Base-by-base conservation (phyloP, 2,113 vertebrate species). In the Spheniscus mendiculus region DNA sequence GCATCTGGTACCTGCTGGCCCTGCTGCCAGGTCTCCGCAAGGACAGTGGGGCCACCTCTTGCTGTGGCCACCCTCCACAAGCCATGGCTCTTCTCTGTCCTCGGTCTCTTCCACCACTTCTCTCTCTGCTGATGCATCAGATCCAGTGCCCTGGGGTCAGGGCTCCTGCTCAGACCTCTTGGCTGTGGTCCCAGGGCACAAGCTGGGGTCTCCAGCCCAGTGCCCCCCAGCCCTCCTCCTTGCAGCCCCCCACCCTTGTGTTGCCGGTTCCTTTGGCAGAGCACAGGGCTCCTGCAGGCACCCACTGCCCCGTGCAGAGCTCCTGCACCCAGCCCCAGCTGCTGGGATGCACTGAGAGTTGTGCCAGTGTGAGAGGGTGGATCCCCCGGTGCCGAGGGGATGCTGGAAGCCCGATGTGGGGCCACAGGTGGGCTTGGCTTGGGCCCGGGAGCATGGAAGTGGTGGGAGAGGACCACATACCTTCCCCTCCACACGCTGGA, bases 101-200 rank as follows among this genome's bases (percentile, higher is more conserved):
- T 26, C 2, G 0, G 52, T 44, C 12, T 79, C 26, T 7, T 77
- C 81, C 44, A 50, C 32, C 32, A 10, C 42, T 55, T 62, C n/a
- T 52, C 50, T 45, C 66, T 50, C 20, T 42, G 58, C 15, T 50
- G 50, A 52, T 11, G 38, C 29, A 18, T 10, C 83, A 62, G 78
- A 50, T 9, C 29, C 26, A 40, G 63, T 0, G 1, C 56, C 65
- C 42, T 49, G 42, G 26, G 20, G 9, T 32, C 2, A 0, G 38
- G 53, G 38, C 23, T 67, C 23, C 45, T 5, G 14, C 25, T 7
- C 49, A 12, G 42, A 65, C 27, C 32, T 58, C 36, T 50, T 4
- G 0, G 45, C 45, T 61, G 45, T 4, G 11, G 47, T n/a, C 49
- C 26, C 17, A 32, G 42, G 30, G 29, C 58, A 32, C 11, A 15